Base-by-base conservation (phyloP, 2,888 invertebrate genomes). In the Stegophylla sp. region DNA sequence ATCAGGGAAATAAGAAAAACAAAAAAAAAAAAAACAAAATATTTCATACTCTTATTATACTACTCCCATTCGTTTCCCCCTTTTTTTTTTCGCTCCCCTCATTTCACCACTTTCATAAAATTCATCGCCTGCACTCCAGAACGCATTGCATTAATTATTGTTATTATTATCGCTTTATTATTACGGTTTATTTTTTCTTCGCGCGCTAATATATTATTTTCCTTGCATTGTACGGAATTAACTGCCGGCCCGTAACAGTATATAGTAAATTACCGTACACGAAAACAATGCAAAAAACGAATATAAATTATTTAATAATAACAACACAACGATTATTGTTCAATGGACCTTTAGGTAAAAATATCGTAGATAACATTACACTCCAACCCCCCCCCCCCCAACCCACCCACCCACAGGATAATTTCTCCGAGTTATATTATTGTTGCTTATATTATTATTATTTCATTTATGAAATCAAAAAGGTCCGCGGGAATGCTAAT, bases 251-350 rank as follows among this genome's bases (percentile, higher is more conserved):
- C n/a, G n/a, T n/a, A n/a, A n/a, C 20, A 5, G 20, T 34, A 53
- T 15, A 71, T 53, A 13, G 20, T 23, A 34, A 51, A 23, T 23
- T 63, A 51, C 3, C 2, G 34, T 5, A 15, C 23, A 12, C 1
- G 26, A 26, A 10, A 1, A 41, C 10, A 64, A 34, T 51, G 7
- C 1, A 5, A 23, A 5, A 23, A 64, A 23, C 23, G 4, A 23
- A 61, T 28, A 64, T 51, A 23, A 74, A 41, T 74, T 74, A 23
- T 51, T 17, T 34, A 63, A 75, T 5, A 34, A 34, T n/a, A n/a
- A n/a, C n/a, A n/a, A n/a, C n/a, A 10, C 20, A 28, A 7, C n/a
- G 9, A 51, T 34, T 71, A 34, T 71, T 23, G 10, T 56, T 34
- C 5, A 34, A 51, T 15, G 20, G 15, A 20, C 3, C 28, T 53